Conservation (phyloP, 2,113 vertebrate genomes). For the Toxotes jaculatrix region DNA sequence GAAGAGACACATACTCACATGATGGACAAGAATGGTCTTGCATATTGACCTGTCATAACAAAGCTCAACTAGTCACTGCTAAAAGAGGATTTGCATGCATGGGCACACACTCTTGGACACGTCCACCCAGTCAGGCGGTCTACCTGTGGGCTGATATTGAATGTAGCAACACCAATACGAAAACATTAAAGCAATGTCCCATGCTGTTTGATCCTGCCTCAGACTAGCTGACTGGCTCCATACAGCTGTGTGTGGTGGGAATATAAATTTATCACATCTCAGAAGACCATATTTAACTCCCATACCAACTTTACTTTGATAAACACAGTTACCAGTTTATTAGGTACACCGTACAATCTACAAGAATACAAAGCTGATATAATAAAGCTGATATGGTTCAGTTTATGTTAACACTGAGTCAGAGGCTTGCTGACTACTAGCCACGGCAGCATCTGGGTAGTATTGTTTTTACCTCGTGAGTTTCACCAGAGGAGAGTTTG, state of each 20-base stretch:
- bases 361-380: too few relatives aligned
- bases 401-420: background rate
- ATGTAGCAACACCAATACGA: slow-evolving; percentile 50
- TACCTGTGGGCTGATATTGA: slow-evolving; percentile 44
- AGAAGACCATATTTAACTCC: slow-evolving; percentile 33
- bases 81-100: background rate
- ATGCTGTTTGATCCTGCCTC: slow-evolving; percentile 70
- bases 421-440: background rate
- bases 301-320: slow-evolving; percentile 26
- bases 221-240: slow-evolving; percentile 46
- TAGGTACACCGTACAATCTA: background rate
- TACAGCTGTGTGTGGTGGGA: slow-evolving; percentile 56
- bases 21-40: slow-evolving; percentile 16
- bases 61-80: slow-evolving; percentile 23
- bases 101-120: background rate
- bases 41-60: slow-evolving; percentile 36
- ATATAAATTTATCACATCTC: slow-evolving; percentile 57
- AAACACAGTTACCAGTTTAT: slow-evolving; percentile 6
- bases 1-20: slow-evolving; percentile 10
- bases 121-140: background rate
- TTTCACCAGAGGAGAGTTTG: too few relatives aligned
- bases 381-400: background rate
- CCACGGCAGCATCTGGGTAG: too few relatives aligned
- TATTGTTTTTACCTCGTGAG: too few relatives aligned
- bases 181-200: slow-evolving; percentile 63